Conservation (phyloP, 2,888 invertebrate species). For the Hybos culiciformis region DNA sequence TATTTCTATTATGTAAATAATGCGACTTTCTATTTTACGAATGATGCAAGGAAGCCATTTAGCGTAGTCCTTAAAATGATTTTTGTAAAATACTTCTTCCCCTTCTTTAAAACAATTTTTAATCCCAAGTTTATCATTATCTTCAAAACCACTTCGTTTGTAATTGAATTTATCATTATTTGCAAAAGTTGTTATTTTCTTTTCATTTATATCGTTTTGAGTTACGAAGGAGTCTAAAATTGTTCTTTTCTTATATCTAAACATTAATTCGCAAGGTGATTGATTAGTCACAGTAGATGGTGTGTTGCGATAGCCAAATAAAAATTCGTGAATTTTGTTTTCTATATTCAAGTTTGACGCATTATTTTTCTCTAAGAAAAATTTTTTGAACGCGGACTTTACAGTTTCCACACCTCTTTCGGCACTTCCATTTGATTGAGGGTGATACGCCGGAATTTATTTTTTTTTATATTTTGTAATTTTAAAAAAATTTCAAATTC, state of each 20-base stretch:
- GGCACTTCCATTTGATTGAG: conserved; percentile 15
- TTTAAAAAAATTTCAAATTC: conserved; percentile 5
- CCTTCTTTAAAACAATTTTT: too few relatives aligned
- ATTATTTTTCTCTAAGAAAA: background rate
- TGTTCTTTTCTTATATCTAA: background rate
- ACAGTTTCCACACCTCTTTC: conserved; percentile 17
- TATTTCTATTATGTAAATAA: too few relatives aligned
- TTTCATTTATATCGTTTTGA: too few relatives aligned
- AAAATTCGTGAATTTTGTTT: background rate
- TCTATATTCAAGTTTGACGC: background rate
- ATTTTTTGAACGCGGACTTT: conserved; percentile 13
- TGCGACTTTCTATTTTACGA: too few relatives aligned
- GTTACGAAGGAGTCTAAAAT: too few relatives aligned
- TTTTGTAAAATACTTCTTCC: too few relatives aligned
- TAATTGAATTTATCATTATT: too few relatives aligned
- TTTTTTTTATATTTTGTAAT: conserved; percentile 9
- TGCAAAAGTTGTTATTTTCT: too few relatives aligned
- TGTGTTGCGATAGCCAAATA: background rate
- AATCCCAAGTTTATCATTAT: too few relatives aligned
- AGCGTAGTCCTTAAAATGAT: too few relatives aligned
- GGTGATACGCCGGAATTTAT: conserved; percentile 16
- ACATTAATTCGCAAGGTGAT: background rate
- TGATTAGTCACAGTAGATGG: background rate
- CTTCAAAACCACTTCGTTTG: too few relatives aligned
- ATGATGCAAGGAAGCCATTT: too few relatives aligned